Conservation (phyloP, 2,113 vertebrate species). For the Paramormyrops kingsleyae region DNA sequence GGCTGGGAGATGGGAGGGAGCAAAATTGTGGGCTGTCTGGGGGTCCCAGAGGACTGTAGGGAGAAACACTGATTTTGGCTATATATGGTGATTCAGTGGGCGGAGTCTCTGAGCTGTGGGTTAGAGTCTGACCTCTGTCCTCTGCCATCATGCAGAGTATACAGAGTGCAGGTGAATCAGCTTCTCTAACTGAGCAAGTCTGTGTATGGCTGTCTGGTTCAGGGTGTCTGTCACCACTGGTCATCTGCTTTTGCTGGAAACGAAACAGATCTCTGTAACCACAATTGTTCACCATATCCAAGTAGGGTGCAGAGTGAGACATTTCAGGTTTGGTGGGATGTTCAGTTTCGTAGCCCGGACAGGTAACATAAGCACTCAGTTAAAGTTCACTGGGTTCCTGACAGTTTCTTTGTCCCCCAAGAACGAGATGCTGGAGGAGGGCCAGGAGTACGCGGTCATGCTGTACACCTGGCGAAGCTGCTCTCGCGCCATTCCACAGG, state of each 20-base stretch:
- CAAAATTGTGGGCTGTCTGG: not conserved
- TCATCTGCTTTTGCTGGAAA: not conserved
- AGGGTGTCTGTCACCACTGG: not conserved
- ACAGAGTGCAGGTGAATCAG: not conserved
- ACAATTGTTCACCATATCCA: not conserved
- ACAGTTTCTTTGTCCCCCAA: conserved; percentile 40
- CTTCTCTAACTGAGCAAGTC: not conserved
- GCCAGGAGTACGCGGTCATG: conserved; percentile 96
- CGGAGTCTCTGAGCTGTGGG: not conserved
- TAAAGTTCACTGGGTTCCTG: not conserved
- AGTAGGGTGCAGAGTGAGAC: not conserved
- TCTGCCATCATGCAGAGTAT: not conserved
- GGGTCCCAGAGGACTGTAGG: not conserved
- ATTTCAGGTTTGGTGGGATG: not conserved
- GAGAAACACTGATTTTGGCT: not conserved
- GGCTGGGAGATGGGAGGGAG: not conserved
- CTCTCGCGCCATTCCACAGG: conserved; percentile 96
- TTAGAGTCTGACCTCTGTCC: not conserved
- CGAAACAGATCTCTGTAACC: not conserved
- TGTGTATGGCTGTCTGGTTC: not conserved
- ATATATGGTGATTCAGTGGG: not conserved
- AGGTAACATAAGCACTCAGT: not conserved
- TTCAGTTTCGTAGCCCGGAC: not conserved
- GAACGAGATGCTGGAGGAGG: conserved; percentile 99
- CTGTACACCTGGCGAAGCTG: conserved; percentile 98